A percentile compares a stretch with the other conserved stretches of the same genome.
Evolutionary conservation across 1,140 invertebrate species (phyloP).

Genomic region (Acromyrmex charruanus): DNA sequence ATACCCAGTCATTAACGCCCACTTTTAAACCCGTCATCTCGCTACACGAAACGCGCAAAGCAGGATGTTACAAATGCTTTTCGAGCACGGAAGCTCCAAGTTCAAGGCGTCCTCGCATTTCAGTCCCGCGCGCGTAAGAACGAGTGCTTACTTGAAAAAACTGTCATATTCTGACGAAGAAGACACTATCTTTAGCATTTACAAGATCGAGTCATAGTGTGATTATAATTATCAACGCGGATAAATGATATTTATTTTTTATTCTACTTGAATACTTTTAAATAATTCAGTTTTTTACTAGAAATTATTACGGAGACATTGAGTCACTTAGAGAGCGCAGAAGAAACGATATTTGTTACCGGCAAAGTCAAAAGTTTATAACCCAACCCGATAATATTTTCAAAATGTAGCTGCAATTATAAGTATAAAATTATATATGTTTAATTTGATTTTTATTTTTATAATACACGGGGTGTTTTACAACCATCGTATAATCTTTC

Average conservation of each 20-base stretch:
- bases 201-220: neutral
- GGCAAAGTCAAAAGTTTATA: neutral
- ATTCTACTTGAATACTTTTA: neutral
- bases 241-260: neutral
- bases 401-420: neutral
- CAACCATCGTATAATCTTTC: no score
- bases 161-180: no score
- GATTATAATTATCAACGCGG: neutral
- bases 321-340: neutral
- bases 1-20: constrained; percentile 1
- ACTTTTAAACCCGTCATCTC: constrained; percentile 14
- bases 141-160: neutral
- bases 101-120: neutral
- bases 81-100: neutral
- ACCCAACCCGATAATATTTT: neutral
- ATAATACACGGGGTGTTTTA: neutral
- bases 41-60: constrained; percentile 14
- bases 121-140: neutral
- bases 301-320: neutral
- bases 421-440: neutral
- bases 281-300: neutral
- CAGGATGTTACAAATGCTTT: neutral
- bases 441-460: neutral
- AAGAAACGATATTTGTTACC: neutral
- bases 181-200: neutral